Percentiles rank a stretch among this genome's conserved stretches.
Evolutionary conservation across 2,797 vertebrate genomes (phyloP).

Genomic region (Tympanoctomys barrerae): DNA sequence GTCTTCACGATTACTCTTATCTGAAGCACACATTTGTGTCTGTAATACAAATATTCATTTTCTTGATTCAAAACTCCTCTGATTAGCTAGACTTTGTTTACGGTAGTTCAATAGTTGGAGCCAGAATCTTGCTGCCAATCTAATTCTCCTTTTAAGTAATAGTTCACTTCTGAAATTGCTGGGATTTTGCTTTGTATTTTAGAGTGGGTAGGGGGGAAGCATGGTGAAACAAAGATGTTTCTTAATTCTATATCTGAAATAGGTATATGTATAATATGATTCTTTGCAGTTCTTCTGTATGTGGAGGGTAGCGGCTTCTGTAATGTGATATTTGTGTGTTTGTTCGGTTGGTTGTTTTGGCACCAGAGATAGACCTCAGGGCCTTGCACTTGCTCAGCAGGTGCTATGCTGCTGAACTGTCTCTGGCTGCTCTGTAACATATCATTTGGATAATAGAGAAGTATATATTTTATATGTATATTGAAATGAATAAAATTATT

Average conservation of each 20-base stretch:
- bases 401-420: too few relatives aligned
- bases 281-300: constrained; percentile 32
- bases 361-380: too few relatives aligned
- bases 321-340: neutral
- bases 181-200: constrained; percentile 54
- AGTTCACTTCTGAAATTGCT: constrained; percentile 56
- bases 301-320: neutral
- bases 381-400: too few relatives aligned
- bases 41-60: constrained; percentile 78
- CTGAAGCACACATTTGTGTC: constrained; percentile 64
- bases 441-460: too few relatives aligned
- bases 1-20: constrained; percentile 75
- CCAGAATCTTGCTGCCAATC: neutral
- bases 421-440: too few relatives aligned
- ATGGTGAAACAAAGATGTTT: neutral
- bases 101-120: constrained; percentile 34
- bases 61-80: constrained; percentile 72
- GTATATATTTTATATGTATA: neutral
- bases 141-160: constrained; percentile 55
- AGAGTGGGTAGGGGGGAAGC: neutral
- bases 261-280: neutral
- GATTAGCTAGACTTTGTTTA: constrained; percentile 63
- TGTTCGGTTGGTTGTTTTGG: too few relatives aligned
- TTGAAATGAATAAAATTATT: constrained; percentile 49
- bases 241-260: neutral